These are phyloP conservation scores for Etheostoma perlongum DNA, from an alignment of 2,797 vertebrate genomes.

Conservation along the genomic window DNA sequence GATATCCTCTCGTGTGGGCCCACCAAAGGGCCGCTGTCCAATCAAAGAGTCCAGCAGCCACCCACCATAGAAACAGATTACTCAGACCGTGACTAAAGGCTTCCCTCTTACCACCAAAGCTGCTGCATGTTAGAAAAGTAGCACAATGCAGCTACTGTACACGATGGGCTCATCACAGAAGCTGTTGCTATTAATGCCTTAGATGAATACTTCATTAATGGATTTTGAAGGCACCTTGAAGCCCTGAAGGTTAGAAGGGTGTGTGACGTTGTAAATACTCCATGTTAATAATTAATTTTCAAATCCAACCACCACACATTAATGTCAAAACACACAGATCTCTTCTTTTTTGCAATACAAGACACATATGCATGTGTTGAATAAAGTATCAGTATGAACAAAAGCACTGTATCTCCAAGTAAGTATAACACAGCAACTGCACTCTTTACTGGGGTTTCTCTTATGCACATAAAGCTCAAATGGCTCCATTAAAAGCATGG, in stretches of 20 bases:
- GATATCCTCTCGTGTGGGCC: slow-evolving; percentile 34
- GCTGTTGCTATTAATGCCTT: not conserved
- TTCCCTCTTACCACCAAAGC: slow-evolving; percentile 47
- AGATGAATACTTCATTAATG: slow-evolving; percentile 7
- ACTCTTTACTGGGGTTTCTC: slow-evolving; percentile 36
- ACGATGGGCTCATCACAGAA: slow-evolving; percentile 7
- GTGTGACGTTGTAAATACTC: slow-evolving; percentile 16
- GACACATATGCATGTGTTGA: slow-evolving; percentile 12
- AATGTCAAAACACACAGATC: slow-evolving; percentile 13
- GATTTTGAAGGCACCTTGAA: slow-evolving; percentile 10
- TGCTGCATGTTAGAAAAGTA: slow-evolving; percentile 21
- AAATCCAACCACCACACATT: slow-evolving; percentile 1
- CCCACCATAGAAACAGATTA: slow-evolving; percentile 53
- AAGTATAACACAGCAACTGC: slow-evolving; percentile 42
- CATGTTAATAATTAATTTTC: slow-evolving; percentile 37
- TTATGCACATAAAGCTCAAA: slow-evolving; percentile 50
- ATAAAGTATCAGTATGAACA: slow-evolving; percentile 21
- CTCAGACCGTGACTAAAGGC: slow-evolving; percentile 53
- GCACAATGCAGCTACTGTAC: slow-evolving; percentile 5
- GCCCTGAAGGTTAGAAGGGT: not conserved
- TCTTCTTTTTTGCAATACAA: slow-evolving; percentile 14
- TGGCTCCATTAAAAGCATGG: slow-evolving; percentile 50
- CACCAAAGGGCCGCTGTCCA: slow-evolving; percentile 29
- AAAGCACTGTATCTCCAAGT: slow-evolving; percentile 7
- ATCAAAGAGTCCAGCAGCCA: slow-evolving; percentile 41